Base-by-base conservation (phyloP, 2,888 invertebrate genomes). In the Tillus elongatus region DNA sequence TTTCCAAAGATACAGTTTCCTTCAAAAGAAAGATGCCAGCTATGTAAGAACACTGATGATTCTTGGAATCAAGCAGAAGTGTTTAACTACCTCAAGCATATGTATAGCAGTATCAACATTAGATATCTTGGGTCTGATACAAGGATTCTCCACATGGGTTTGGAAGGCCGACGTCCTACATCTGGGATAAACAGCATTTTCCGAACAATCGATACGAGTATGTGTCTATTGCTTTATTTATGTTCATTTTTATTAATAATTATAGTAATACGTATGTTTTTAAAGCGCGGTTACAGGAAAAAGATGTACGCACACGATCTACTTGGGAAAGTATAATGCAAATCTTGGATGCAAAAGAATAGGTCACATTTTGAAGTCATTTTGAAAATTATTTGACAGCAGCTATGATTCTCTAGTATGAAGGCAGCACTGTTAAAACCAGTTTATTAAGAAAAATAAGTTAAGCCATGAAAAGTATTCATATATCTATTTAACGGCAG, bases 1-100 rank as follows among this genome's bases (percentile, higher is more conserved):
- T 79, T 82, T 64, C 91, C 87, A 0, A 98, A 98, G 66, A 69
- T 82, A 39, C 88, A 90, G 62, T 98, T 89, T 61, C 98, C 98
- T 0, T 49, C 79, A 48, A 55, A 61, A 2, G 54, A 63, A 3
- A 69, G 74, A 39, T 96, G 96, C 63, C 69, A 76, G 0, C 63
- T 68, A 28, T 92, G 92, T 58, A 69, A 73, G 47, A 63, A 71
- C 15, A 48, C 62, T 2, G 66, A 73, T 46, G 50, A 54, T 13
- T 45, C 54, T 2, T 85, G 81, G 80, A 74, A 79, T 48, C 64
- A 75, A 40, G 64, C 66, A 2, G 72, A 76, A 35, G 81, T 85
- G 2, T 66, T 79, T 31, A 62, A 65, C 35, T 83, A 81, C 57
- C 62, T 86, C 19, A 70, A 71, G 46, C 60, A 62, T 16, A 70